Conservation (phyloP, 30 jellyfish, hydroid and myxozoan species). For the Cassiopea xamachana region DNA sequence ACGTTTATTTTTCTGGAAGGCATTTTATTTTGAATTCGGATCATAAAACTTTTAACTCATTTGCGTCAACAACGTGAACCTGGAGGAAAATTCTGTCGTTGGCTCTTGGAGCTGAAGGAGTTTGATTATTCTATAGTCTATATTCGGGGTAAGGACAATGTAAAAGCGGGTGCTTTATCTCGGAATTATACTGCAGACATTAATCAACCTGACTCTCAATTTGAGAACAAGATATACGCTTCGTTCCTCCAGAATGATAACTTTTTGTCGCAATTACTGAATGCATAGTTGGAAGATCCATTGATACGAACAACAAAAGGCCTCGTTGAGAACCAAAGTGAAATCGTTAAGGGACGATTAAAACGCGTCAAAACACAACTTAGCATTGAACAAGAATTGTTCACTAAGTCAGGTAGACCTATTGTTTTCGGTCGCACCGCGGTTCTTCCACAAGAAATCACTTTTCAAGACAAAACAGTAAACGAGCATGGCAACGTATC, state of each 20-base stretch:
- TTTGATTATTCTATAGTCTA: conserved; percentile 27
- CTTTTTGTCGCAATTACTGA: conserved; percentile 24
- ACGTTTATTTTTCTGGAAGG: conserved; percentile 45
- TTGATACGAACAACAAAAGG: conserved; percentile 8
- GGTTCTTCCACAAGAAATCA: neutral
- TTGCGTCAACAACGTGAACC: conserved; percentile 50
- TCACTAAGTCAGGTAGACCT: conserved; percentile 54
- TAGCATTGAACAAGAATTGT: conserved; percentile 21
- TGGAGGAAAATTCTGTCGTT: conserved; percentile 34
- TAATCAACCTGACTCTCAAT: conserved; percentile 4
- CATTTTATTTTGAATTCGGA: conserved; percentile 35
- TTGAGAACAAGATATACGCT: conserved; percentile 44
- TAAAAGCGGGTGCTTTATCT: conserved; percentile 35
- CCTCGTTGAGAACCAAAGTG: neutral
- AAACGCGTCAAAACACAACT: conserved; percentile 41
- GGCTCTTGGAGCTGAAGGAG: conserved; percentile 43
- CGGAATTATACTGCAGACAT: conserved; percentile 15
- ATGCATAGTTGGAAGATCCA: conserved; percentile 36
- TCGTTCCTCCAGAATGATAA: neutral
- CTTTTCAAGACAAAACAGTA: neutral
- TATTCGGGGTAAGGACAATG: conserved; percentile 25
- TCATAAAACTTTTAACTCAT: conserved; percentile 40
- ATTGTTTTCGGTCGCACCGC: conserved; percentile 10
- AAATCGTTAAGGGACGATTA: conserved; percentile 15
- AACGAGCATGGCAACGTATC: neutral